A percentile compares a stretch with the other conserved stretches of the same genome.
phyloP scores from a whole-genome alignment of 2,113 vertebrate species.

The Lipophrys pholis region DNA sequence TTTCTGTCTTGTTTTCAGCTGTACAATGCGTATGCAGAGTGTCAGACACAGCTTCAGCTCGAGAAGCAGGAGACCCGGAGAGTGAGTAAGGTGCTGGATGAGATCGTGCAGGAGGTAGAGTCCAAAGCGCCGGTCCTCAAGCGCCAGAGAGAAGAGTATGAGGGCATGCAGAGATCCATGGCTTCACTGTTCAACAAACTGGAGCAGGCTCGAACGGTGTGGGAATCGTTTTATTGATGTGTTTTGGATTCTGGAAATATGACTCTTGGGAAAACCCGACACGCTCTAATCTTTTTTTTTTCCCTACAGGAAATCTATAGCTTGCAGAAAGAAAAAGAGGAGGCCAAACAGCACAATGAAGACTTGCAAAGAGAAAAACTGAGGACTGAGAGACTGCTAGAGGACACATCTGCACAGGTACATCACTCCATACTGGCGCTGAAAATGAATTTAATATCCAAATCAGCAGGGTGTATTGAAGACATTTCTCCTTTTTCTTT shows the following conservation, averaged over 20 bases:
- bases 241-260: neutral
- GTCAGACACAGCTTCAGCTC: conserved; percentile 92
- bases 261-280: neutral
- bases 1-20: conserved; percentile 77
- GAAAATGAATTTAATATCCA: no score
- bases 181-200: conserved; percentile 92
- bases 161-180: conserved; percentile 92
- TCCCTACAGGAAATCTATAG: conserved; percentile 90
- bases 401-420: conserved; percentile 85
- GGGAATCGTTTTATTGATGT: neutral
- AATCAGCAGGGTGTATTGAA: no score
- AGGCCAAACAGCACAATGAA: conserved; percentile 88
- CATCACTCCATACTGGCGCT: neutral
- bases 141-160: conserved; percentile 94
- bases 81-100: conserved; percentile 92
- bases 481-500: no score
- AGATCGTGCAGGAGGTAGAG: conserved; percentile 95
- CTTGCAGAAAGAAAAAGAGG: conserved; percentile 90
- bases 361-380: conserved; percentile 89
- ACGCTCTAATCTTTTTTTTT: neutral
- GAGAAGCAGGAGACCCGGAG: conserved; percentile 92
- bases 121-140: conserved; percentile 93
- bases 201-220: conserved; percentile 90
- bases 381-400: conserved; percentile 88
- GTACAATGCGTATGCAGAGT: conserved; percentile 94